Conservation (phyloP, 2,113 vertebrate species). For the Malurus melanocephalus region DNA sequence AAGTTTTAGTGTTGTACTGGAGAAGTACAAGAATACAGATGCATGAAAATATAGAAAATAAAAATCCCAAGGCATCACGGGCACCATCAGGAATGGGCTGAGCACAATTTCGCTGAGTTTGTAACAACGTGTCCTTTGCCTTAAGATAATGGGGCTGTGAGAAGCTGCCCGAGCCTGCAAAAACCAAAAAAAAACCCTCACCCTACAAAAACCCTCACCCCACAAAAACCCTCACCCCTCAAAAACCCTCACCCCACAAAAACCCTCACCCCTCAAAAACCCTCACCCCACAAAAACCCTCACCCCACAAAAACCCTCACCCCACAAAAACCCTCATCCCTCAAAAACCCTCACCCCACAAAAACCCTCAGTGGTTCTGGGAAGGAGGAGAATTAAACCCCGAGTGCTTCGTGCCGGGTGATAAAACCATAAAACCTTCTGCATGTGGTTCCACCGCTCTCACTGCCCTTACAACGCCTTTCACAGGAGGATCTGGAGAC, state of each 20-base stretch:
- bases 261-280: too few species aligned
- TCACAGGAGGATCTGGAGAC: constrained; percentile 46
- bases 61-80: neutral
- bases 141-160: neutral
- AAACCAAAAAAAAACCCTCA: too few species aligned
- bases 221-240: too few species aligned
- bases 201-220: too few species aligned
- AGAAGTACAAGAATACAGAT: too few species aligned
- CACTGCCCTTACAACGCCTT: constrained; percentile 49
- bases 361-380: neutral
- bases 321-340: too few species aligned
- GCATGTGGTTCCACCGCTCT: neutral
- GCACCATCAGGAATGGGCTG: neutral
- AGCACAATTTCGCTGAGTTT: neutral
- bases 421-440: constrained; percentile 20
- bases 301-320: too few species aligned
- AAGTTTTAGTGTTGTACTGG: too few species aligned
- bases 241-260: too few species aligned
- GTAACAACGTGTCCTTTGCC: neutral
- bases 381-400: neutral
- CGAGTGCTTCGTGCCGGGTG: neutral
- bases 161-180: neutral
- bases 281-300: neutral
- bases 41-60: too few species aligned
- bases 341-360: too few species aligned